These are phyloP conservation scores for Oscheius myriophilus DNA, from an alignment of 2,888 invertebrate genomes.

Conservation along the genomic window DNA sequence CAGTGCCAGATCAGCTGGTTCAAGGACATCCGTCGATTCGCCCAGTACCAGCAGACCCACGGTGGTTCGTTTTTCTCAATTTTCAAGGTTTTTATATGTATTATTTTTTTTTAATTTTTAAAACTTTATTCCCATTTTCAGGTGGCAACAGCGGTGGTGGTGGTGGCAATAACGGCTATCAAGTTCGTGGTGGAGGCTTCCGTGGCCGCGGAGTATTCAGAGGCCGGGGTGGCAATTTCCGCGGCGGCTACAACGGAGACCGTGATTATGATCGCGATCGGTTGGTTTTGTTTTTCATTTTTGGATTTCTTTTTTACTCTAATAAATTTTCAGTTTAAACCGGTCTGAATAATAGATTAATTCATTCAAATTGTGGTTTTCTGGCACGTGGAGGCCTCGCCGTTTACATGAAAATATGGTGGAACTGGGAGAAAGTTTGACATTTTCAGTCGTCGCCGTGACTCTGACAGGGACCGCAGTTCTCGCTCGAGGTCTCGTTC, in stretches of 20 bases:
- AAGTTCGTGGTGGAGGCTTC: neutral
- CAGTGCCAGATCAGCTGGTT: conserved; percentile 65
- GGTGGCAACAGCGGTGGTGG: neutral
- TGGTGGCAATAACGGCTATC: neutral
- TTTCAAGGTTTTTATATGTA: neutral
- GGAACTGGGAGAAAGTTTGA: neutral
- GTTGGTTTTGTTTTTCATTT: too few species aligned
- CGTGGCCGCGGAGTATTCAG: conserved; percentile 22
- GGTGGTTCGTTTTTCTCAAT: conserved; percentile 7
- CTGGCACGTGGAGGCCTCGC: too few species aligned
- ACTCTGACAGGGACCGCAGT: conserved; percentile 5
- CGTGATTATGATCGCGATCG: conserved; percentile 12
- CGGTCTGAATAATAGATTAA: too few species aligned
- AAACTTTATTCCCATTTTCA: neutral
- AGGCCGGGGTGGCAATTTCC: conserved; percentile 10
- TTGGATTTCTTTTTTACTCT: too few species aligned
- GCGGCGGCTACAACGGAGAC: conserved; percentile 21
- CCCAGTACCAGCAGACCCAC: conserved; percentile 33
- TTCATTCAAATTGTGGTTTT: too few species aligned
- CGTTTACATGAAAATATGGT: too few species aligned
- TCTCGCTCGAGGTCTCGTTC: conserved; percentile 26
- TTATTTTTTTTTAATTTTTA: neutral
- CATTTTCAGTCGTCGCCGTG: conserved; percentile 8
- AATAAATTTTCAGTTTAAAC: too few species aligned
- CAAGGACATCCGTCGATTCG: conserved; percentile 65